Evolutionary conservation across 1,140 invertebrate genomes (phyloP).

Genomic region (Papilio machaon): DNA sequence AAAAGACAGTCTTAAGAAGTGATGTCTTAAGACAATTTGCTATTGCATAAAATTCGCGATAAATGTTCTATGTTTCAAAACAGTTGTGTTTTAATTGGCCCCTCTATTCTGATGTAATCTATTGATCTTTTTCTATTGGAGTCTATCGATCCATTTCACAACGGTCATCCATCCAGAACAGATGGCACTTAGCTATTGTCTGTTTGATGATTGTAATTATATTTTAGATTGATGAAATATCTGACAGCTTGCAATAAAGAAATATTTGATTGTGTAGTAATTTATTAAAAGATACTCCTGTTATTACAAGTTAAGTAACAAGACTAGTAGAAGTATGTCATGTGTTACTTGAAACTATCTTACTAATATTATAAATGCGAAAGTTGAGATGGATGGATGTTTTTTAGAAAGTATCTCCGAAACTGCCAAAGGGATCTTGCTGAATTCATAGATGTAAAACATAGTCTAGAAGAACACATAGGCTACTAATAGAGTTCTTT

Average conservation of each 20-base stretch:
- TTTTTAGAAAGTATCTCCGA: too few species aligned
- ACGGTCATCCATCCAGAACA: conserved; percentile 9
- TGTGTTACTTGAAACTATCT: too few species aligned
- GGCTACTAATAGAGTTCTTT: too few species aligned
- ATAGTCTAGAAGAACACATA: too few species aligned
- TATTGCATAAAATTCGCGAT: conserved; percentile 10
- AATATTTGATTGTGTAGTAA: conserved; percentile 17
- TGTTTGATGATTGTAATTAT: conserved; percentile 22
- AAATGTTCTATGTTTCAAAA: not conserved
- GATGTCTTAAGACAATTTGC: not conserved
- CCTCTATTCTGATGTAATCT: conserved; percentile 18
- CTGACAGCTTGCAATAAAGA: conserved; percentile 22
- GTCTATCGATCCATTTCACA: conserved; percentile 5
- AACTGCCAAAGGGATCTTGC: too few species aligned
- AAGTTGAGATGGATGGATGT: too few species aligned
- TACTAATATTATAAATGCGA: too few species aligned
- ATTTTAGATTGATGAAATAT: conserved; percentile 26
- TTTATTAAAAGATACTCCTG: not conserved
- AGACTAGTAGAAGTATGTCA: too few species aligned
- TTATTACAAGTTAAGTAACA: not conserved
- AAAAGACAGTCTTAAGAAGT: not conserved
- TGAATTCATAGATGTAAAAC: too few species aligned
- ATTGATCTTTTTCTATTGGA: conserved; percentile 12
- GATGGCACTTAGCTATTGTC: conserved; percentile 28
- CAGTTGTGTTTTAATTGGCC: conserved; percentile 29